Evolutionary conservation across 2,113 vertebrate species (phyloP).

Genomic region (Glaucomys volans): DNA sequence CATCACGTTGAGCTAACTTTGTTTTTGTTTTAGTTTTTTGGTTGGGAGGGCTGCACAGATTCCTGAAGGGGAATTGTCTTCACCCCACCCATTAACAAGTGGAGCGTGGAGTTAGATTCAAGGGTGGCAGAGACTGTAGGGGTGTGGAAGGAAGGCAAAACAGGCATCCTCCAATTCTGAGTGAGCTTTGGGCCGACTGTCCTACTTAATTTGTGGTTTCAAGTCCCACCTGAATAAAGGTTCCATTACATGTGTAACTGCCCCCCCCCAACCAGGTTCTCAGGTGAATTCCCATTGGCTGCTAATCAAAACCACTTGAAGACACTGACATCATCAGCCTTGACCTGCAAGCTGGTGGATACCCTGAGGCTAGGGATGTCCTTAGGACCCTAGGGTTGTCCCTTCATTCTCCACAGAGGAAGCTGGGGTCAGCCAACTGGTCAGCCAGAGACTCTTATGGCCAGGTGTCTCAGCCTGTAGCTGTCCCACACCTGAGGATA

Average conservation of each 20-base stretch:
- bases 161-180: neutral
- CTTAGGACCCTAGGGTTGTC: neutral
- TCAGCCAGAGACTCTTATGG: neutral
- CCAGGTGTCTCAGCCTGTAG: neutral
- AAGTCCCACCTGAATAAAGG: neutral
- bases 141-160: neutral
- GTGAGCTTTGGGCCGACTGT: too few relatives aligned
- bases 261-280: too few relatives aligned
- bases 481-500: too few relatives aligned
- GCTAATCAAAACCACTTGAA: neutral
- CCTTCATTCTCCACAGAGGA: neutral
- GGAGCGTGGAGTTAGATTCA: neutral
- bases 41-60: neutral
- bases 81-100: neutral
- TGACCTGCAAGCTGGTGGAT: neutral
- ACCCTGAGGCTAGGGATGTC: neutral
- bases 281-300: neutral
- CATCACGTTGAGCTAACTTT: neutral
- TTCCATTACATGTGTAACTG: too few relatives aligned
- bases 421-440: neutral
- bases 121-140: neutral
- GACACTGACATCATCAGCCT: neutral
- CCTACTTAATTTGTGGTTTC: neutral
- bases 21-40: neutral
- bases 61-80: neutral